Evolutionary conservation across 2,888 invertebrate genomes (phyloP).

Genomic region (Rotaria macrura): DNA sequence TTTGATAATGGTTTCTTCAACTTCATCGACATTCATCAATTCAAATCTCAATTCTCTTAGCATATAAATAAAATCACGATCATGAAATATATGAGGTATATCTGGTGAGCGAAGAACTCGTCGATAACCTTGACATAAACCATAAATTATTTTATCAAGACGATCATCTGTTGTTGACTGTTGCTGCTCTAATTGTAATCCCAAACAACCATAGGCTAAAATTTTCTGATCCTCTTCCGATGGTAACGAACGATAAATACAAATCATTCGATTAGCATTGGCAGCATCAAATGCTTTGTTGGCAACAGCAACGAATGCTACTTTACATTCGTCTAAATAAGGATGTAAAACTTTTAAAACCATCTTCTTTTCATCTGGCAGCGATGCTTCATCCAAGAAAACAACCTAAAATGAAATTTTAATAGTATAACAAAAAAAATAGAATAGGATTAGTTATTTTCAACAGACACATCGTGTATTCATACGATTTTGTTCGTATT

Average conservation of each 20-base stretch:
- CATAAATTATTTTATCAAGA: neutral
- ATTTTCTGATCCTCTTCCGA: neutral
- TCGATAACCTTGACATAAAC: neutral
- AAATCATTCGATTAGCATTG: slow-evolving; percentile 15
- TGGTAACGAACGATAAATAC: neutral
- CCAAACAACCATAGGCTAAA: neutral
- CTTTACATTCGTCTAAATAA: slow-evolving; percentile 11
- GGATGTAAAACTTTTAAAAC: slow-evolving; percentile 16
- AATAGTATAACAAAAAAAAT: neutral
- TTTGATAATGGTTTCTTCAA: neutral
- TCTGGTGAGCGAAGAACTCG: neutral
- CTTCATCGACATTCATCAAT: neutral
- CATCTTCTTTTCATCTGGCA: slow-evolving; percentile 6
- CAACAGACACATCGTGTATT: neutral
- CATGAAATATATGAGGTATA: slow-evolving; percentile 19
- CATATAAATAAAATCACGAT: slow-evolving; percentile 23
- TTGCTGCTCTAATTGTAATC: neutral
- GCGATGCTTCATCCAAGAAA: neutral
- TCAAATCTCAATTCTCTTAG: neutral
- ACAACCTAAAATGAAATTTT: neutral
- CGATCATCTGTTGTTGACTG: neutral
- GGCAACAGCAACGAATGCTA: neutral
- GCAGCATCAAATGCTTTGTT: neutral
- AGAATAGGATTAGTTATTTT: neutral
- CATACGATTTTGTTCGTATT: slow-evolving; percentile 8